A percentile compares a stretch with the other conserved stretches of the same genome.
Evolutionary conservation across 2,888 invertebrate genomes (phyloP).

Genomic region (Pediacus dermestoides): DNA sequence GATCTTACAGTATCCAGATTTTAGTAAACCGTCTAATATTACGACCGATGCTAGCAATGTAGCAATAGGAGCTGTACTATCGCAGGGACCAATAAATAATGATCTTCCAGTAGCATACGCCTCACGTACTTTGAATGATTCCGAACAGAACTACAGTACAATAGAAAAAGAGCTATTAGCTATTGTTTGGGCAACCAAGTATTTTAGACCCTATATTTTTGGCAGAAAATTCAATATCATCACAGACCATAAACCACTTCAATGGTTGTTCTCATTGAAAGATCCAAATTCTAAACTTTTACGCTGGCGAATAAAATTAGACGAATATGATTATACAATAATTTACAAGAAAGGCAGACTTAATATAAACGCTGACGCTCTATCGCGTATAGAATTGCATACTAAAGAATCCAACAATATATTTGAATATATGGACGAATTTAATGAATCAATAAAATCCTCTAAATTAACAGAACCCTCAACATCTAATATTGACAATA

Average conservation of each 20-base stretch:
- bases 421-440: no score
- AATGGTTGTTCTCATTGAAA: slow-evolving; percentile 15
- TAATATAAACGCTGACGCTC: slow-evolving; percentile 17
- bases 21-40: slow-evolving; percentile 25
- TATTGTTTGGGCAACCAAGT: slow-evolving; percentile 23
- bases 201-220: slow-evolving; percentile 24
- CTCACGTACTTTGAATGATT: slow-evolving; percentile 15
- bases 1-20: slow-evolving; percentile 28
- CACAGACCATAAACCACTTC: slow-evolving; percentile 17
- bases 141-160: slow-evolving; percentile 18
- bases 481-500: no score
- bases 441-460: no score
- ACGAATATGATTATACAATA: slow-evolving; percentile 14
- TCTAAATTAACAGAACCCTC: no score
- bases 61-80: slow-evolving; percentile 27
- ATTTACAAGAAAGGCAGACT: slow-evolving; percentile 15
- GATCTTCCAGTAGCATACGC: slow-evolving; percentile 26
- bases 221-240: slow-evolving; percentile 16
- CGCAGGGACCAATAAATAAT: slow-evolving; percentile 21
- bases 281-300: slow-evolving; percentile 19
- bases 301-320: slow-evolving; percentile 16
- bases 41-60: slow-evolving; percentile 27
- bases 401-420: neutral
- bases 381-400: slow-evolving; percentile 14
- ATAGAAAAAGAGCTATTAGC: slow-evolving; percentile 29